Conservation (phyloP, 2,888 invertebrate genomes). For the Harpagoxenus sublaevis region DNA sequence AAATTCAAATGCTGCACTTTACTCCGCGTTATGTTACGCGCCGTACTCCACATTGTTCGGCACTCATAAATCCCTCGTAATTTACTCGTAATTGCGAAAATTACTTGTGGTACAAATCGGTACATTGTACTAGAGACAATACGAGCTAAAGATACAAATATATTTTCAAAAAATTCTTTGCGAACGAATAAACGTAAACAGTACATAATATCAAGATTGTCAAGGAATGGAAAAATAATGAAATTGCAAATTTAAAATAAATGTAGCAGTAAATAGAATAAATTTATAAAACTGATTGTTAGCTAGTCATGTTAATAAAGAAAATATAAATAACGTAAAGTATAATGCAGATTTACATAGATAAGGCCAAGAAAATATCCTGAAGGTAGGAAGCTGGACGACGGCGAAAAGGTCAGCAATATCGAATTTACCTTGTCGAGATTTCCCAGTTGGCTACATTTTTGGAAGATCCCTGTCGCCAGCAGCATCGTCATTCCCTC, state of each 20-base stretch:
- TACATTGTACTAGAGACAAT: not conserved
- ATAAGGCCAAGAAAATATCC: not conserved
- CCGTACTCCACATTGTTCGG: not conserved
- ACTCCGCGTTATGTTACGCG: not conserved
- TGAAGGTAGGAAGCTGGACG: not conserved
- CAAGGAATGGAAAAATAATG: not conserved
- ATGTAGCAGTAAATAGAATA: not conserved
- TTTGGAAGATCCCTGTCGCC: constrained; percentile 63
- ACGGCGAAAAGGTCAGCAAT: not conserved
- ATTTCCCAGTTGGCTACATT: constrained; percentile 70
- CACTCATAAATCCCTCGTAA: constrained; percentile 15
- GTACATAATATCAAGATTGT: not conserved
- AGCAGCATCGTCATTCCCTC: constrained; percentile 21
- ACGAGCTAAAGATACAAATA: not conserved
- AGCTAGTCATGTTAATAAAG: not conserved
- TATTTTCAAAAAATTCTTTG: not conserved
- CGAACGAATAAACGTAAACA: not conserved
- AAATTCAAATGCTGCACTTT: constrained; percentile 47
- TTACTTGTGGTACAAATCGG: not conserved
- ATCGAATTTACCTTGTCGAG: constrained; percentile 44
- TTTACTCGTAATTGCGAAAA: constrained; percentile 6
- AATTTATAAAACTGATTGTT: not conserved
- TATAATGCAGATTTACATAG: not conserved
- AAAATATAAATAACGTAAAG: not conserved
- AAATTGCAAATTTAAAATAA: not conserved